Evolutionary conservation across 2,888 invertebrate genomes (phyloP).

Genomic region (Protodeltote pygarga): DNA sequence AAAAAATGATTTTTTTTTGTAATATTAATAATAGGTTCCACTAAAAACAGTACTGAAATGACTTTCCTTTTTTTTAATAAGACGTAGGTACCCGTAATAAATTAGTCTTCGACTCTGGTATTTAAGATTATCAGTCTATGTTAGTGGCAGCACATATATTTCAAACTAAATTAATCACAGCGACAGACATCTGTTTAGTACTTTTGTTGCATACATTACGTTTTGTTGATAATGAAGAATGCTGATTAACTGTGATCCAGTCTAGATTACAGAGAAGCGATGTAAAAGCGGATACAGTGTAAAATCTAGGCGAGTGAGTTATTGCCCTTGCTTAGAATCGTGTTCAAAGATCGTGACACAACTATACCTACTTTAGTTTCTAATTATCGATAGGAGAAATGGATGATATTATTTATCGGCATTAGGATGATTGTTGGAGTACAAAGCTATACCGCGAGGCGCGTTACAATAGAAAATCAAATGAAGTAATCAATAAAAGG

Average conservation of each 20-base stretch:
- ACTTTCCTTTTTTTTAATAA: too few relatives aligned
- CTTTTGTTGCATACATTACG: slow-evolving; percentile 31
- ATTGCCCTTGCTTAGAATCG: slow-evolving; percentile 57
- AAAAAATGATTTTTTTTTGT: too few relatives aligned
- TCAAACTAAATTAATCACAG: slow-evolving; percentile 28
- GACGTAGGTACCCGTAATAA: too few relatives aligned
- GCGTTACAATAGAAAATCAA: slow-evolving; percentile 51
- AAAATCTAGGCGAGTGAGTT: slow-evolving; percentile 55
- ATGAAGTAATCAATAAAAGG: slow-evolving; percentile 53
- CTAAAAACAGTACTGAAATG: too few relatives aligned
- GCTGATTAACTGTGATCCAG: slow-evolving; percentile 35
- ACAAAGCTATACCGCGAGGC: slow-evolving; percentile 42
- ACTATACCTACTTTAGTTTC: slow-evolving; percentile 66
- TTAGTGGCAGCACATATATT: slow-evolving; percentile 29
- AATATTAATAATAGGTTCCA: too few relatives aligned
- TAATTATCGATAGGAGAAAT: slow-evolving; percentile 68
- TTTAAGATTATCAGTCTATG: slow-evolving; percentile 27
- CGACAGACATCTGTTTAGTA: slow-evolving; percentile 18
- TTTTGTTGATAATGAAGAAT: slow-evolving; percentile 34
- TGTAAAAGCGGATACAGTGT: slow-evolving; percentile 32
- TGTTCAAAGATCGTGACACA: slow-evolving; percentile 64
- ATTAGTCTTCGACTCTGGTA: slow-evolving; percentile 5
- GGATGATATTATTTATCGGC: slow-evolving; percentile 56
- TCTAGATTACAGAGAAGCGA: slow-evolving; percentile 43
- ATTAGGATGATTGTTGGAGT: slow-evolving; percentile 50